A percentile compares a stretch with the other conserved stretches of the same genome.
Evolutionary conservation across 2,113 vertebrate genomes (phyloP).

Genomic region (Strix aluco): DNA sequence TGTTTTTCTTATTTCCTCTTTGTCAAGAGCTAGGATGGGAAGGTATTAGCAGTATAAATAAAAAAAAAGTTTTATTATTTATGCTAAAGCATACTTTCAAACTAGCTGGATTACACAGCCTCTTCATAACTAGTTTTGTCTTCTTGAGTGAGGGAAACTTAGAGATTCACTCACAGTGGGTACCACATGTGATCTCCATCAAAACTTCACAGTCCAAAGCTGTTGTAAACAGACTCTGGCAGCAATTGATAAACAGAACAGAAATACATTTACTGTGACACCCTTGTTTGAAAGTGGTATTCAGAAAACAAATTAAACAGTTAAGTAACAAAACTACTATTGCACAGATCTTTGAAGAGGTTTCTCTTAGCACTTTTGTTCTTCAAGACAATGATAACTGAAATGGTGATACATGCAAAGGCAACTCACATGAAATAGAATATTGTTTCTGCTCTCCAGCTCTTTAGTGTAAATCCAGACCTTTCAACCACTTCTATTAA

Average conservation of each 20-base stretch:
- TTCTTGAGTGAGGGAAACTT: background rate
- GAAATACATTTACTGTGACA: background rate
- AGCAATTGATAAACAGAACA: background rate
- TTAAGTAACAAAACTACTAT: background rate
- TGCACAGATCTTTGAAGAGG: background rate
- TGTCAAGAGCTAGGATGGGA: background rate
- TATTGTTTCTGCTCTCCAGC: background rate
- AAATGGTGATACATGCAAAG: background rate
- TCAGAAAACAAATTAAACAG: background rate
- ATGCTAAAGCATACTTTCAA: background rate
- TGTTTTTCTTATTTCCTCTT: background rate
- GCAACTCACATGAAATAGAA: background rate
- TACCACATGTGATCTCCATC: background rate
- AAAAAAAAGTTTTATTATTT: background rate
- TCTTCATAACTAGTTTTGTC: constrained; percentile 35
- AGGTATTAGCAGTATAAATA: background rate
- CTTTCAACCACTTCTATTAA: background rate
- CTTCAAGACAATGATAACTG: background rate
- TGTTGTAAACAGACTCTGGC: background rate
- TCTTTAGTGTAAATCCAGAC: background rate
- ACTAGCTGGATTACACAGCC: background rate
- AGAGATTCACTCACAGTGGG: background rate
- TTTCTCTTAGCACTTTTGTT: background rate
- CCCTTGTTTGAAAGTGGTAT: background rate
- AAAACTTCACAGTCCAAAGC: background rate